Evolutionary conservation across 2,113 vertebrate genomes (phyloP), one percentile per base, ranked within the genome.

Genomic region (Xiphias gladius): DNA sequence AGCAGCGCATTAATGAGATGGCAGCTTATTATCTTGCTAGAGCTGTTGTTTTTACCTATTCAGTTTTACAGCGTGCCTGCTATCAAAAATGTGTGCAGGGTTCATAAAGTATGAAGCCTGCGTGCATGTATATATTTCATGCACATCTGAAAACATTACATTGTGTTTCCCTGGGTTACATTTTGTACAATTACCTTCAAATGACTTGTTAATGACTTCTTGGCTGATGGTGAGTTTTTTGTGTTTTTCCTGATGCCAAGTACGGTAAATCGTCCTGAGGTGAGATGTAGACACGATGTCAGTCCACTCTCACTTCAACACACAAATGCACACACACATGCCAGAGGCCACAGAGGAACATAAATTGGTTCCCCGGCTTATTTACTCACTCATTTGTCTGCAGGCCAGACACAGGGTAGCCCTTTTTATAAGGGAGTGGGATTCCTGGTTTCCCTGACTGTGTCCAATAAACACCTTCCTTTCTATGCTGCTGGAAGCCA

Each of bases 391-490:
- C 71, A n/a, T 90, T 85, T 87, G 69, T 92, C 82, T 86, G 70
- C 59, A 70, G 87, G 84, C 71, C 69, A 59, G 48, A 20, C 61
- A 71, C 67, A 79, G 64, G 28, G 55, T 55, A 76, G 58, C 54
- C 63, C 55, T 82, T 86, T 92, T 92, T 90, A 87, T 66, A 71
- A 69, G 86, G 80, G 70, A 85, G 84, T 55, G 35, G 70, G 83
- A 83, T 87, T 86, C 65, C 67, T 68, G 66, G 32, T 84, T 64
- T 87, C 54, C 46, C 68, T 17, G 76, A 74, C 82, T 80, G 66
- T 86, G 78, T 89, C 80, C 78, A 84, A 88, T 90, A 87, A 92
- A 90, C 92, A 91, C 85, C 82, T 82, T 68, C 48, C 79, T 89
- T 80, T 91, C 85, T 79, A 80, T 79, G 80, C 67, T 62, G 82